Evolutionary conservation across 1,140 invertebrate species (phyloP).

Genomic region (Drosophila littoralis): DNA sequence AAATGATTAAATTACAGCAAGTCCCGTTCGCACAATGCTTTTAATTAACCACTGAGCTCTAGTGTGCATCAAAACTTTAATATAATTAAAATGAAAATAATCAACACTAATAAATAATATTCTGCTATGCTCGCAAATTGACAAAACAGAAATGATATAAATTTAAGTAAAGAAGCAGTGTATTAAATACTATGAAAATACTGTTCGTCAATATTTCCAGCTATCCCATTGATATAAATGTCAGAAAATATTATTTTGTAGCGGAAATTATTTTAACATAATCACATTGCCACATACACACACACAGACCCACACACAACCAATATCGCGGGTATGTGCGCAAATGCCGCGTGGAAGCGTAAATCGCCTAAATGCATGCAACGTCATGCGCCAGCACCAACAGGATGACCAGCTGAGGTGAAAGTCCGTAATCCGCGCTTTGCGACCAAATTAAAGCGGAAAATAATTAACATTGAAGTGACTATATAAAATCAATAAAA

Average conservation of each 20-base stretch:
- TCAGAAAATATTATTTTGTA: constrained; percentile 57
- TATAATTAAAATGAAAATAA: constrained; percentile 38
- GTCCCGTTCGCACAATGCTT: constrained; percentile 30
- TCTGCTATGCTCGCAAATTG: constrained; percentile 35
- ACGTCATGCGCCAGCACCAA: constrained; percentile 23
- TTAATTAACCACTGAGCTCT: constrained; percentile 53
- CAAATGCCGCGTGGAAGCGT: background rate
- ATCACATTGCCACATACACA: constrained; percentile 40
- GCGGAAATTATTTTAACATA: constrained; percentile 74
- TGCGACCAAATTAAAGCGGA: constrained; percentile 35
- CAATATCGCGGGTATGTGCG: constrained; percentile 3
- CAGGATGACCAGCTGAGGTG: background rate
- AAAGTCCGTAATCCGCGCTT: constrained; percentile 32
- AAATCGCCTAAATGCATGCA: constrained; percentile 39
- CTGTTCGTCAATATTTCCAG: background rate
- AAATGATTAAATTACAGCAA: constrained; percentile 40
- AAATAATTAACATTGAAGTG: constrained; percentile 46
- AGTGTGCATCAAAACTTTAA: constrained; percentile 25
- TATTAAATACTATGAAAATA: background rate
- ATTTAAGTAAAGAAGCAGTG: constrained; percentile 23
- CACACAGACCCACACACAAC: constrained; percentile 2
- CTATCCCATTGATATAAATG: background rate
- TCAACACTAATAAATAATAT: constrained; percentile 53
- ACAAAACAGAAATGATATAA: constrained; percentile 46
- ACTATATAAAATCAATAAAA: constrained; percentile 9